Conservation (phyloP, 2,113 vertebrate genomes). For the Malurus melanocephalus region DNA sequence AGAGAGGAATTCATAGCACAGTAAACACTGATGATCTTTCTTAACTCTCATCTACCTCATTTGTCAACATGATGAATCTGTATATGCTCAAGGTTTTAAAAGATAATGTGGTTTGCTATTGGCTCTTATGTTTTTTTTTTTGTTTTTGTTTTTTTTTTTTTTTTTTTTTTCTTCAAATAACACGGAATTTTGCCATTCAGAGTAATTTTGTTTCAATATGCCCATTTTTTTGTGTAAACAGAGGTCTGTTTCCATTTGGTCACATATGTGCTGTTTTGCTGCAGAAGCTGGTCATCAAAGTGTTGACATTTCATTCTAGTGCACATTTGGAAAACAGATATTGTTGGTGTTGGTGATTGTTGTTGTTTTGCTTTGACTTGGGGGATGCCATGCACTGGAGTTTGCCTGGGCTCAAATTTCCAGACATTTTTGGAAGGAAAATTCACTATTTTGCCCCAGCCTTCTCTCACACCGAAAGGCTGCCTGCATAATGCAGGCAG, state of each 20-base stretch:
- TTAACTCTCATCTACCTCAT: background rate
- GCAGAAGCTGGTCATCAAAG: slow-evolving; percentile 17
- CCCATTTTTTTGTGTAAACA: slow-evolving; percentile 10
- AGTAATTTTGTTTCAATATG: background rate
- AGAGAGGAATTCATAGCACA: background rate
- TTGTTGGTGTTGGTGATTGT: background rate
- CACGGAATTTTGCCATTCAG: background rate
- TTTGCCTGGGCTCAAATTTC: background rate
- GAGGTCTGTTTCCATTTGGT: background rate
- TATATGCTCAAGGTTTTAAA: background rate
- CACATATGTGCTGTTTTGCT: background rate
- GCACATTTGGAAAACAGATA: slow-evolving; percentile 5
- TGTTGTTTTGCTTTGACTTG: background rate
- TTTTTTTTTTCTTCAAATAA: background rate
- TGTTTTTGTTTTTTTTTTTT: background rate
- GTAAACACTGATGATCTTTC: background rate
- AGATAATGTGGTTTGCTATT: background rate
- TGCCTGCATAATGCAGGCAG: background rate
- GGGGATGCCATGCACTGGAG: background rate
- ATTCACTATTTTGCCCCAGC: background rate
- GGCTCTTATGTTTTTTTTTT: background rate
- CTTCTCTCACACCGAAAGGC: background rate
- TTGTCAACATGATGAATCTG: slow-evolving; percentile 21
- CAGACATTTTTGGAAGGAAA: background rate
- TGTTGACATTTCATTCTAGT: slow-evolving; percentile 23